Evolutionary conservation across 2,797 vertebrate genomes (phyloP).

Genomic region (Amazona finschi): DNA sequence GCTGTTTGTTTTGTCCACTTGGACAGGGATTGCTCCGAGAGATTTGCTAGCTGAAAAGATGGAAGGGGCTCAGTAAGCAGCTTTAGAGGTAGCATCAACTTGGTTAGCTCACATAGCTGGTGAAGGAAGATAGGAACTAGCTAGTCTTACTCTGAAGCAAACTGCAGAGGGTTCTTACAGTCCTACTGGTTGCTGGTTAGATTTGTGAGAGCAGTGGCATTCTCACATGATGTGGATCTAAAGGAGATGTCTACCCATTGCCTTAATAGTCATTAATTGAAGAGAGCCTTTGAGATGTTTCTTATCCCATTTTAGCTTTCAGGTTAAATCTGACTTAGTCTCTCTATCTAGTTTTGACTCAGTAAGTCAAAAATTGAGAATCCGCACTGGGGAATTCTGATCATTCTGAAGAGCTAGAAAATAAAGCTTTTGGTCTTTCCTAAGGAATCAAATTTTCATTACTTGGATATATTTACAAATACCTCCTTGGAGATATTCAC

Average conservation of each 20-base stretch:
- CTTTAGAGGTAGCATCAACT: background rate
- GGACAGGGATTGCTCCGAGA: background rate
- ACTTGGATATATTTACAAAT: background rate
- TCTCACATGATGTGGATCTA: background rate
- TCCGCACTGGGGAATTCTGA: background rate
- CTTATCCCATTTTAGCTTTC: background rate
- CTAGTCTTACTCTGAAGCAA: background rate
- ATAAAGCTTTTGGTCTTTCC: background rate
- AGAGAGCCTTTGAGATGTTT: background rate
- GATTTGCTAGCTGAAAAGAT: background rate
- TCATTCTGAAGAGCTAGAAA: background rate
- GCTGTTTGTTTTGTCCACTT: background rate
- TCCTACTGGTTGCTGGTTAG: background rate
- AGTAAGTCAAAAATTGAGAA: background rate
- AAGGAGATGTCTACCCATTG: background rate
- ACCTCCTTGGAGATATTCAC: background rate
- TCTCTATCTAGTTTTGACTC: background rate
- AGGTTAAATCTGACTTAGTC: background rate
- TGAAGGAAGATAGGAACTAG: background rate
- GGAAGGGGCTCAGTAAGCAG: background rate
- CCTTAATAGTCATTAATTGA: background rate
- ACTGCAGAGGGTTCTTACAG: background rate
- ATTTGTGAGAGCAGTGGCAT: background rate
- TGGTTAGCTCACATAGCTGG: background rate
- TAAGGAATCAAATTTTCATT: background rate